These are phyloP conservation scores for Alviniconcha strummeri DNA, from an alignment of 2,888 invertebrate genomes.

Conservation along the genomic window DNA sequence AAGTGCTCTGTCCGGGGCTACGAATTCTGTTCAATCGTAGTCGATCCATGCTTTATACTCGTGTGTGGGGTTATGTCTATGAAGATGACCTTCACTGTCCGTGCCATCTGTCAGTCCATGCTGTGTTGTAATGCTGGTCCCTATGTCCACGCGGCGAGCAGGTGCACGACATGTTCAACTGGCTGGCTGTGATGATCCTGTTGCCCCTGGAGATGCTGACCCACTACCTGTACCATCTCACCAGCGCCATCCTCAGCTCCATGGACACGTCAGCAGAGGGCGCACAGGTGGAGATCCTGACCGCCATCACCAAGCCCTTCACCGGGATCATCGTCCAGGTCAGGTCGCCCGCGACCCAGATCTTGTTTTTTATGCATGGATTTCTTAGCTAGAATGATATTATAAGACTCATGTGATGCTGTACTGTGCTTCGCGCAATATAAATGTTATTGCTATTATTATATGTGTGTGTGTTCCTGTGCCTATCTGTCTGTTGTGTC, in stretches of 20 bases:
- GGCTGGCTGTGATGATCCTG: conserved; percentile 76
- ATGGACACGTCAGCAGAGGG: conserved; percentile 52
- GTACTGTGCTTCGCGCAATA: neutral
- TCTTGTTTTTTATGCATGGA: neutral
- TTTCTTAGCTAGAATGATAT: neutral
- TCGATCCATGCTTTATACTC: too few relatives aligned
- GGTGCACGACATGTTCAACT: conserved; percentile 78
- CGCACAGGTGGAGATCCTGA: conserved; percentile 67
- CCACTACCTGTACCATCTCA: conserved; percentile 56
- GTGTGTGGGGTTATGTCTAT: too few relatives aligned
- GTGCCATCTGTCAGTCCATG: too few relatives aligned
- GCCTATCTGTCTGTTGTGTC: neutral
- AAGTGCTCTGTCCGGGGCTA: too few relatives aligned
- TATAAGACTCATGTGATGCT: neutral
- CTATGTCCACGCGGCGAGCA: neutral
- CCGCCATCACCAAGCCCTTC: conserved; percentile 74
- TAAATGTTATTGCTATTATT: neutral
- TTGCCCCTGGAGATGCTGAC: conserved; percentile 75
- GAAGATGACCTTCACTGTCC: too few relatives aligned
- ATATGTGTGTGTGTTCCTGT: neutral
- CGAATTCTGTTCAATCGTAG: too few relatives aligned
- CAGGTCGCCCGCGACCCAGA: neutral
- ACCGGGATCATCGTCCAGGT: conserved; percentile 72
- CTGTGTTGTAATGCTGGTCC: too few relatives aligned
- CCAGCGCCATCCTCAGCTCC: conserved; percentile 67